Evolutionary conservation across 2,113 vertebrate genomes (phyloP), one percentile per base, ranked within the genome.

Genomic region (Mustela lutreola): DNA sequence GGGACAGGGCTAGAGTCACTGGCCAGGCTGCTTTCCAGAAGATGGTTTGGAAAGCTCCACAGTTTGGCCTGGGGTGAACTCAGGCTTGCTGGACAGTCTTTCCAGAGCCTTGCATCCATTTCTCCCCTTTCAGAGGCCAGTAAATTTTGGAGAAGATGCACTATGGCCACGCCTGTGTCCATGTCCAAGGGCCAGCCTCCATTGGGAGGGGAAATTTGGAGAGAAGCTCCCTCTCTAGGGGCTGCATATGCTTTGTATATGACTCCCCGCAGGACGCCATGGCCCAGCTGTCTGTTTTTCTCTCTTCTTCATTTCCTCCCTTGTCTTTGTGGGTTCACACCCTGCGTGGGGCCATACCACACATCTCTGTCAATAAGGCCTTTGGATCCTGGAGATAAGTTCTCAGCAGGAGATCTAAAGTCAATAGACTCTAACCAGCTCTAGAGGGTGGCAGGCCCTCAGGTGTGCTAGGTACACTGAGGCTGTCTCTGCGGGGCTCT

Each of bases 331-430:
- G 14, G 31, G 50, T n/a, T 94, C 80, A 89, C 21, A 48, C 63
- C 11, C 60, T 4, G 33, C 1, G 0, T 60, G 81, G 45, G 95
- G 63, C 24, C 67, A 56, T 1, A 7, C 33, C 85, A 91, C 56
- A 92, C 84, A 97, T 86, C 70, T 91, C 42, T 86, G 96, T 31
- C 93, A 90, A 82, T 18, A 94, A 89, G 82, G 62, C 28, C 89
- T 71, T 97, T 92, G 93, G 56, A 75, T 90, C 92, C 84, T 78
- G 73, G 93, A 89, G 58, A 53, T 89, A 94, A 86, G 7, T 70
- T 97, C 71, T 79, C 85, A 21, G 63, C 50, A 91, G 71, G 83
- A 97, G 24, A 80, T 5, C 73, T 45, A 39, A 71, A 39, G 91
- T 97, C 91, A 71, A 81, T 15, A 86, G n/a, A 84, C 22, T 63